Evolutionary conservation across 1,140 invertebrate genomes (phyloP), one percentile per base, ranked within the genome.

Genomic region (Marisa cornuarietis): DNA sequence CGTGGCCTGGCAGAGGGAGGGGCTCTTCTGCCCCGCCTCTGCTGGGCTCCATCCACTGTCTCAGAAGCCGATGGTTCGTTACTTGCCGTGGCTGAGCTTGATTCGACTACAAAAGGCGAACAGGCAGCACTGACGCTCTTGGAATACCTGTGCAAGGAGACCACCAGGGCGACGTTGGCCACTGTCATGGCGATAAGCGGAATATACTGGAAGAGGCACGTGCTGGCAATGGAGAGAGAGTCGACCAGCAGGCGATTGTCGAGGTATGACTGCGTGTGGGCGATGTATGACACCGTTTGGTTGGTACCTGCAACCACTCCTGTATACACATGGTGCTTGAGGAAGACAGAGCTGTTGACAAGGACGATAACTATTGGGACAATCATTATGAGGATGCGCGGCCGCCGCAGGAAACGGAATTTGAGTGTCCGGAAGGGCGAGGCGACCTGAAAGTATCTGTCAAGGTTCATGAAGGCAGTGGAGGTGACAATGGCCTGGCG

Each of bases 171-270:
- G 16, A 69, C 24, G 49, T 77, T 77, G 42, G 76, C 62, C 65
- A 52, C 63, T 6, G 65, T 31, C 76, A 69, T 77, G 49, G 51
- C 76, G 49, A 77, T 9, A 16, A 77, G 76, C 62, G 76, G 76
- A 42, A 16, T 20, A 63, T 77, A 68, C 76, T 77, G 76, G 51
- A 77, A 77, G 18, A 77, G 65, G 51, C 76, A 77, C 62, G 63
- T 77, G 76, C 63, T 54, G 76, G 76, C 76, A 51, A 77, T 77
- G 51, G 63, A 66, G 63, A 77, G 76, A 51, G 54, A 63, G 65
- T 77, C 76, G 42, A 77, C 16, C 42, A 77, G 65, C n/a, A 63
- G 61, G 7, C 54, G 62, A 63, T 77, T 77, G 63, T 69, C 63
- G 63, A 77, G 49, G 65, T 77, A 77, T 3, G 66, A 8, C 18